Base-by-base conservation (phyloP, 2,888 invertebrate species). In the Sericinus montela region DNA sequence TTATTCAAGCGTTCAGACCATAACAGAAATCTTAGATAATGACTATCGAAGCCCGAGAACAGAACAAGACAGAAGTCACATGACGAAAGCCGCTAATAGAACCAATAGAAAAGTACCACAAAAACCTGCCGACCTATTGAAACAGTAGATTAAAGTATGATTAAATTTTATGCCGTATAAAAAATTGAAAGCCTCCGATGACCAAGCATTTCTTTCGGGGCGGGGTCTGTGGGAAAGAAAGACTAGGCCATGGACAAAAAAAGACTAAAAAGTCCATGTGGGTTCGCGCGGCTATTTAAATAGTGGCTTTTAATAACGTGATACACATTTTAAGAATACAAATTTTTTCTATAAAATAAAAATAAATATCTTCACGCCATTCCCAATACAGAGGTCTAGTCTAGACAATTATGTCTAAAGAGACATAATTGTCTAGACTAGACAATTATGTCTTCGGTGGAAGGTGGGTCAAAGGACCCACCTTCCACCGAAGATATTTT, bases 71-170 rank as follows among this genome's bases (percentile, higher is more conserved):
- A 64, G 64, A 54, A 64, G 64, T 65, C 58, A 63, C 56, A 59
- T 57, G 52, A 51, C 49, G 15, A 49, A 54, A 52, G 37, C 45
- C 48, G 44, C 58, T 57, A 59, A 58, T 54, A 55, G 52, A 60
- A 56, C 58, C 58, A 61, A 63, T 60, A 57, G 55, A 52, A 58
- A 54, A 40, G 16, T 30, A 37, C 51, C 42, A 63, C 58, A 63
- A 64, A 64, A 66, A 63, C 54, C 45, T 45, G 53, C 50, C 57
- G 48, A 60, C 69, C 81, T 72, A 81, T 80, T 75, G 78, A 75
- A 80, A 80, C 74, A 76, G 74, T 75, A 82, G 84, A 85, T 85
- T 81, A 77, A 74, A 76, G 60, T 77, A 69, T 84, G 85, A 85
- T 85, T 84, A 84, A 82, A 83, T 80, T 83, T 80, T 62, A 63